Base-by-base conservation (phyloP, 35 echinoderm and acorn worm genomes). In the Patiria miniata region DNA sequence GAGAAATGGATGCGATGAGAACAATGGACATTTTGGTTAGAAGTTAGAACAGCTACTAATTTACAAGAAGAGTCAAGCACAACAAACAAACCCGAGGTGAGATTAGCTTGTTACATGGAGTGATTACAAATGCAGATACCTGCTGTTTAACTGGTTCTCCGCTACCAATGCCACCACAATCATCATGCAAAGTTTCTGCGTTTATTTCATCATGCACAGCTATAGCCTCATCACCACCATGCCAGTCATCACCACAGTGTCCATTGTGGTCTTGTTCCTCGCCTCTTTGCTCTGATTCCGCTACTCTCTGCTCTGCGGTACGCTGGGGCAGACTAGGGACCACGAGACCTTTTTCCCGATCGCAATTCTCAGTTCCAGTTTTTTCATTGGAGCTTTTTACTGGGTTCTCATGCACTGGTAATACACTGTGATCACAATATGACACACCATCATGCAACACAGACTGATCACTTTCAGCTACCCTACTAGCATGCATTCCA, bases 391-490 rank as follows among this genome's bases (percentile, higher is more conserved):
- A 26, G 30, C 8, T 34, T 2, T 10, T 23, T 12, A 34, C 7
- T 22, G 65, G 2, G 29, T 73, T 73, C 65, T 73, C 65, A 73
- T 23, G 26, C 26, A 73, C 29, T 73, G 19, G 34, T 34, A 73
- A 36, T 8, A 73, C 65, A 73, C 29, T 30, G 42, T 47, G 42
- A 73, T 30, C 0, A 73, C 65, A 73, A 73, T 14, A 26, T 1
- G 65, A 73, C 15, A 73, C 65, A 73, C 29, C 29, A 34, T 34
- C 65, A 73, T 73, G 65, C 65, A 73, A 73, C 65, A 73, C 5
- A 8, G 65, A 73, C n/a, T 68, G n/a, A 2, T 7, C 65, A 73
- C 4, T 47, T 47, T 47, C 42, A 6, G 65, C 65, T 73, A 23
- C 14, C 26, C 26, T 73, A 36, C 21, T 73, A 30, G 26, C 65